Conservation (phyloP, 2,888 invertebrate species). For the Chrysodeixis includens region DNA sequence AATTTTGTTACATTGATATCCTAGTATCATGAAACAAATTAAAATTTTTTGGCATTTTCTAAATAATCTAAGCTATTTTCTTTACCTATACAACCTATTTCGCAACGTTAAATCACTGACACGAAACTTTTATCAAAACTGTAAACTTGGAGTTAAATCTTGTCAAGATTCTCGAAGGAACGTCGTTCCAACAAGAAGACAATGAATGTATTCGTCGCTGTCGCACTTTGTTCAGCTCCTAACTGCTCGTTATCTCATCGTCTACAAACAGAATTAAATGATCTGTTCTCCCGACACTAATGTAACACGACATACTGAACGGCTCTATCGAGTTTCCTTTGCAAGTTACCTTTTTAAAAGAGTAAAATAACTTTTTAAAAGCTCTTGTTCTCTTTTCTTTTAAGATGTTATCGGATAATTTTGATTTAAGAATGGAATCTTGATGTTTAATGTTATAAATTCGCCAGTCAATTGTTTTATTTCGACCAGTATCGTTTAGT, state of each 20-base stretch:
- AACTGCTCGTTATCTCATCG: conserved; percentile 1
- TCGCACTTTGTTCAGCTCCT: conserved; percentile 4
- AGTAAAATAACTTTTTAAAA: neutral
- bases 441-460: too few species aligned
- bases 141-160: neutral
- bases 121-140: neutral
- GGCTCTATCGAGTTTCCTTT: neutral
- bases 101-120: neutral
- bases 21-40: too few species aligned
- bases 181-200: neutral
- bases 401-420: too few species aligned
- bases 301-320: neutral
- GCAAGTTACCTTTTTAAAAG: neutral
- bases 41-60: too few species aligned
- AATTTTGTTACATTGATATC: too few species aligned
- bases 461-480: too few species aligned
- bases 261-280: conserved; percentile 10
- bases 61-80: too few species aligned
- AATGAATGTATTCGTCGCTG: conserved; percentile 2
- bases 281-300: conserved; percentile 15
- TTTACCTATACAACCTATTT: neutral
- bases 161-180: conserved; percentile 1
- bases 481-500: too few species aligned
- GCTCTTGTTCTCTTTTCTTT: too few species aligned
- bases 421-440: too few species aligned